phyloP scores from a whole-genome alignment of 2,888 invertebrate genomes.

The Drosophila ustulata region DNA sequence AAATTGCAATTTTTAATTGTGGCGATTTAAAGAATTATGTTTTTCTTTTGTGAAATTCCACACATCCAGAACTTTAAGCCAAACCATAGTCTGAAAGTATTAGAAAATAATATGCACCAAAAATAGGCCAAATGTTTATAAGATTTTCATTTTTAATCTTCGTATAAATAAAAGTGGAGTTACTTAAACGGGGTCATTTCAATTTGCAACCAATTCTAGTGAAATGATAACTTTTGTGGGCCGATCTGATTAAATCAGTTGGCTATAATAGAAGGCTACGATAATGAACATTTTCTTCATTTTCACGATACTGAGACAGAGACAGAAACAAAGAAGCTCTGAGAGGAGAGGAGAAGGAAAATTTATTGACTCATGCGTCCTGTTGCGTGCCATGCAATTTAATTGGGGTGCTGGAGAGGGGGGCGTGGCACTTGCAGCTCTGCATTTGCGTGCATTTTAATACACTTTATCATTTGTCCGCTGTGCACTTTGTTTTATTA shows the following conservation, averaged over 20 bases:
- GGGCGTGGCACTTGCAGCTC: constrained; percentile 61
- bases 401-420: constrained; percentile 48
- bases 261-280: constrained; percentile 64
- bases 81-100: no score
- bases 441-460: constrained; percentile 71
- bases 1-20: no score
- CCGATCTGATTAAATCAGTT: constrained; percentile 71
- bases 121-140: no score
- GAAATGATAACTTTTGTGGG: constrained; percentile 35
- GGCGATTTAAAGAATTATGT: no score
- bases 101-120: no score
- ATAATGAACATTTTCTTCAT: constrained; percentile 22
- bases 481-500: constrained; percentile 75
- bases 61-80: no score
- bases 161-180: constrained; percentile 4
- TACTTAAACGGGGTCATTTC: constrained; percentile 31
- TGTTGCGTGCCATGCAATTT: constrained; percentile 78
- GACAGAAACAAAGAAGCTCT: background rate
- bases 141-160: no score
- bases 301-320: constrained; percentile 1
- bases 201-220: constrained; percentile 21
- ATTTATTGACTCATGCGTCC: constrained; percentile 79
- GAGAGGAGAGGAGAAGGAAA: constrained; percentile 22
- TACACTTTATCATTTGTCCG: constrained; percentile 73
- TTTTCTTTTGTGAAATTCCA: no score